Conservation (phyloP, 2,797 vertebrate species). For the Prionace glauca region DNA sequence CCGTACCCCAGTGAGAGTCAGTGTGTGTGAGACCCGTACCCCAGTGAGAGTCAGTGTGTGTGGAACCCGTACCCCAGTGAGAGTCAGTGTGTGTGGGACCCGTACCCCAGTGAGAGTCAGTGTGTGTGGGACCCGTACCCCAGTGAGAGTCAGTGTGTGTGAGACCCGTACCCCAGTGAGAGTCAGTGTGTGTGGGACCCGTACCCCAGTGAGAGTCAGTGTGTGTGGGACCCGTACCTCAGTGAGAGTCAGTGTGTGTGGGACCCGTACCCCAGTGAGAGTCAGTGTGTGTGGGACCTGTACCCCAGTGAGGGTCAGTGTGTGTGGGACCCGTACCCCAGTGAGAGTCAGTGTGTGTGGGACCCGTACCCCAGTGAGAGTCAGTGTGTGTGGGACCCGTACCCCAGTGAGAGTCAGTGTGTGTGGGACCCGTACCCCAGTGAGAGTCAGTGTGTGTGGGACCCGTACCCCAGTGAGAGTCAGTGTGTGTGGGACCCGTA, state of each 20-base stretch:
- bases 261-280: neutral
- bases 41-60: neutral
- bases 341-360: neutral
- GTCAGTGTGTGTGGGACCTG: neutral
- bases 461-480: no score
- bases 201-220: neutral
- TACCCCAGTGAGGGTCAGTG: neutral
- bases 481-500: neutral
- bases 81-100: neutral
- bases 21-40: neutral
- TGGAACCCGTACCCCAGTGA: neutral
- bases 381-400: no score
- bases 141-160: neutral
- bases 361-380: no score
- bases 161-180: no score
- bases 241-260: neutral
- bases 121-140: neutral
- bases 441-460: no score
- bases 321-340: neutral
- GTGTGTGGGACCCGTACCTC: neutral
- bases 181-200: neutral
- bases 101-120: neutral
- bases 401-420: no score
- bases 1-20: neutral
- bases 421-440: no score